phyloP scores from a whole-genome alignment of 2,888 invertebrate species.

The Cremastinae sp. region DNA sequence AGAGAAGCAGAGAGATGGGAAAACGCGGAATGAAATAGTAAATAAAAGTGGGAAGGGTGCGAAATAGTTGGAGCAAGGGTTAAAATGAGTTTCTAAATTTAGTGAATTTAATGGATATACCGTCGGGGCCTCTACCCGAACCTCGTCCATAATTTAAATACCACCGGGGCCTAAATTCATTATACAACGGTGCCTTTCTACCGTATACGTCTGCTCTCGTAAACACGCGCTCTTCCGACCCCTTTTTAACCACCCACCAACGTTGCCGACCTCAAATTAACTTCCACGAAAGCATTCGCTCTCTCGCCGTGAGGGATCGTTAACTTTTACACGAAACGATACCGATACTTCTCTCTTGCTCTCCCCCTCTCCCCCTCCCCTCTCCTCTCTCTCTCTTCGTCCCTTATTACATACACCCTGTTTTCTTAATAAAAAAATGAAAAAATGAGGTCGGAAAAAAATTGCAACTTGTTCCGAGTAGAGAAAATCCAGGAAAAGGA shows the following conservation, averaged over 20 bases:
- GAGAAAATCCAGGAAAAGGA: too few species aligned
- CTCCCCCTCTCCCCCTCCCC: too few species aligned
- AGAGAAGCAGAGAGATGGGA: background rate
- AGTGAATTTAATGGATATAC: background rate
- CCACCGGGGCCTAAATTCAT: slow-evolving; percentile 17
- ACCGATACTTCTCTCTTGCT: slow-evolving; percentile 5
- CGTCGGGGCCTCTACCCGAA: background rate
- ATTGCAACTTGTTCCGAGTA: too few species aligned
- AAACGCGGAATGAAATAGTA: slow-evolving; percentile 8
- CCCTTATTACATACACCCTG: background rate
- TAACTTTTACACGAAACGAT: slow-evolving; percentile 32
- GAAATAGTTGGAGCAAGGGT: slow-evolving; percentile 4
- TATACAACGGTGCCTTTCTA: slow-evolving; percentile 12
- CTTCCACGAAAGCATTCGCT: slow-evolving; percentile 6
- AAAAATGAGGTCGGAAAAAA: too few species aligned
- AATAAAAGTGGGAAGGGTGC: background rate
- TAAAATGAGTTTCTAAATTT: slow-evolving; percentile 35
- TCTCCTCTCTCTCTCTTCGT: background rate
- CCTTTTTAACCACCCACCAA: background rate
- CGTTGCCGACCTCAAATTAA: slow-evolving; percentile 4
- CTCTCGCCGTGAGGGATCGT: slow-evolving; percentile 29
- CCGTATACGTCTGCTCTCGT: background rate
- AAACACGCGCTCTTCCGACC: background rate
- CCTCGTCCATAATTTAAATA: slow-evolving; percentile 28
- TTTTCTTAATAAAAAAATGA: too few species aligned